Conservation (phyloP, 2,113 vertebrate genomes). For the Benthochromis sp. region DNA sequence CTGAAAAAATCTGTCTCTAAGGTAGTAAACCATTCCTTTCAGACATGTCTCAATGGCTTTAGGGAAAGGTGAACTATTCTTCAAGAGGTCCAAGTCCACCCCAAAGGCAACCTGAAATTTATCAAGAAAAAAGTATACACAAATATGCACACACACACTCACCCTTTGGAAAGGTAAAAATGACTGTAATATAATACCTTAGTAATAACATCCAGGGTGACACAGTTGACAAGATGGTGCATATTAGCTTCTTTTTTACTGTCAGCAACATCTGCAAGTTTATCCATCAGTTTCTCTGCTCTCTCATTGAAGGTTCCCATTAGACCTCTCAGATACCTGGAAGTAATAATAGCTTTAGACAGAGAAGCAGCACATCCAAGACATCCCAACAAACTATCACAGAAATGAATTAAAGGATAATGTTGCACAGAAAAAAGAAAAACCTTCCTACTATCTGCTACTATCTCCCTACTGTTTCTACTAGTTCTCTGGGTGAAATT, state of each 20-base stretch:
- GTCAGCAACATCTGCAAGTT: conserved; percentile 42
- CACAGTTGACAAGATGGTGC: conserved; percentile 53
- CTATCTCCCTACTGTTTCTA: background rate
- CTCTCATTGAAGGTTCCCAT: conserved; percentile 63
- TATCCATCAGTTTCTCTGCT: conserved; percentile 62
- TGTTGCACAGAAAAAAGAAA: background rate
- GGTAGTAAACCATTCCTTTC: conserved; percentile 64
- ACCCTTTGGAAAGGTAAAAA: background rate
- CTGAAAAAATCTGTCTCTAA: conserved; percentile 57
- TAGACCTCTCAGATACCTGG: conserved; percentile 64
- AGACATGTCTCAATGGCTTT: conserved; percentile 72
- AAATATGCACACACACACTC: background rate
- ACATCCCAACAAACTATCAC: background rate
- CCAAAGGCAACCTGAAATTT: conserved; percentile 79
- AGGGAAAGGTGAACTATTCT: conserved; percentile 66
- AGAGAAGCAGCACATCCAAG: fast-evolving
- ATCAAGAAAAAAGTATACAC: background rate
- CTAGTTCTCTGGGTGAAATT: background rate
- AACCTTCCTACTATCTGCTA: background rate
- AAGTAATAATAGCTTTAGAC: background rate
- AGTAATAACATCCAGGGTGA: conserved; percentile 65
- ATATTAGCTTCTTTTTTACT: conserved; percentile 33
- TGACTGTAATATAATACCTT: conserved; percentile 33
- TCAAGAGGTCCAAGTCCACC: conserved; percentile 77
- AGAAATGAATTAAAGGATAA: background rate